These are phyloP conservation scores for Bombus fervidus DNA, from an alignment of 1,140 invertebrate species.

Conservation along the genomic window DNA sequence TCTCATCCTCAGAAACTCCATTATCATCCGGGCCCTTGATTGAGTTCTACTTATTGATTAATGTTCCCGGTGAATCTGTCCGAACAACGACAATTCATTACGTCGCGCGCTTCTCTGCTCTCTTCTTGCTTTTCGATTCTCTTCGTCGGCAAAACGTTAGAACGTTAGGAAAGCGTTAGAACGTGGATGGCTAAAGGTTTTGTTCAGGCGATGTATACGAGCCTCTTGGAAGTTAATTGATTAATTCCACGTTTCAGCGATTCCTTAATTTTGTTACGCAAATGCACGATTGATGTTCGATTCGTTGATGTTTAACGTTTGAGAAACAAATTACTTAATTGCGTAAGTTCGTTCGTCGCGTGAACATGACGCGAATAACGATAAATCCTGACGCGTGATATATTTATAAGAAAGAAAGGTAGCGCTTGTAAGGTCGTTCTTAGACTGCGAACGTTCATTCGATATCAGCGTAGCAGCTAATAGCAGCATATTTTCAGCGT, in stretches of 20 bases:
- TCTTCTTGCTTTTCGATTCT: background rate
- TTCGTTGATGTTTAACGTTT: background rate
- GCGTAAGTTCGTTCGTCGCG: background rate
- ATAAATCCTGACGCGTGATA: no score
- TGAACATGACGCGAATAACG: no score
- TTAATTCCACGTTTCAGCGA: background rate
- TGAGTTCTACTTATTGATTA: slow-evolving; percentile 45
- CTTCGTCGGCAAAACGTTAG: background rate
- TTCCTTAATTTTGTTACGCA: background rate
- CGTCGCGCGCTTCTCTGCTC: background rate
- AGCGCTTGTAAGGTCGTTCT: no score
- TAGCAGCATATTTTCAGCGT: no score
- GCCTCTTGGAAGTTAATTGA: background rate
- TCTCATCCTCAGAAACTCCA: slow-evolving; percentile 23
- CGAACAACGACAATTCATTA: slow-evolving; percentile 17
- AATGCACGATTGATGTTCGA: background rate
- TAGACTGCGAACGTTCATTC: no score
- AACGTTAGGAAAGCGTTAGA: background rate
- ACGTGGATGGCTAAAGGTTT: background rate
- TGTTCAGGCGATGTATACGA: background rate
- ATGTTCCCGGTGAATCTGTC: slow-evolving; percentile 17
- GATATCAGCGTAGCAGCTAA: no score
- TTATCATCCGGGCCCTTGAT: slow-evolving; percentile 28
- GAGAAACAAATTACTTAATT: background rate
- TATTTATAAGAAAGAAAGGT: no score